These are phyloP conservation scores for Coracias cyanogaster DNA, from an alignment of 2,797 vertebrate genomes.

Conservation along the genomic window DNA sequence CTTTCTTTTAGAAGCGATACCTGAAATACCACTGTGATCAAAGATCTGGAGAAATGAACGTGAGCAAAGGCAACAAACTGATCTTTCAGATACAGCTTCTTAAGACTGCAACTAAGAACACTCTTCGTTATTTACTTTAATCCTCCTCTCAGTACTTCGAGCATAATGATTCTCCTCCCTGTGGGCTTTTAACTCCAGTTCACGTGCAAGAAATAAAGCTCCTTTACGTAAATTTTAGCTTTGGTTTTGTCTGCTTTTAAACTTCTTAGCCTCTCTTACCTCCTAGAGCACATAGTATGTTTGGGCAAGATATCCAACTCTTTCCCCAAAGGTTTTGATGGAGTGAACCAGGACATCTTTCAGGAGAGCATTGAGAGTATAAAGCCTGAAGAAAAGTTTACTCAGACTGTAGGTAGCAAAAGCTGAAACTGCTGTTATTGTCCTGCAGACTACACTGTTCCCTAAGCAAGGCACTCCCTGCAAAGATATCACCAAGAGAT, in stretches of 20 bases:
- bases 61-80: not conserved
- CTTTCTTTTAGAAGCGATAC: not conserved
- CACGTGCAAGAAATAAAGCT: slow-evolving; percentile 11
- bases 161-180: not conserved
- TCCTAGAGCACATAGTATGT: slow-evolving; percentile 49
- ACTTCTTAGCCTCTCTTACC: slow-evolving; percentile 51
- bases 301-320: slow-evolving; percentile 63
- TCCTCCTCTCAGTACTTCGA: not conserved
- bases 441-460: slow-evolving; percentile 56
- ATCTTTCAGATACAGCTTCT: not conserved
- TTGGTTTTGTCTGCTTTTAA: slow-evolving; percentile 32
- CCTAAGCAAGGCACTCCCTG: slow-evolving; percentile 59
- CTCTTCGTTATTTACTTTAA: not conserved
- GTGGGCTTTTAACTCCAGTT: not conserved
- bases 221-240: not conserved
- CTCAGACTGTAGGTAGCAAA: slow-evolving; percentile 57
- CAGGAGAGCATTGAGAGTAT: slow-evolving; percentile 56
- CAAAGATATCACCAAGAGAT: slow-evolving; percentile 62
- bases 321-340: slow-evolving; percentile 42
- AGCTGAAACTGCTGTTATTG: slow-evolving; percentile 56
- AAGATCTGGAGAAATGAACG: not conserved
- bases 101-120: not conserved
- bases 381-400: slow-evolving; percentile 61
- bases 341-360: slow-evolving; percentile 55
- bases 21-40: not conserved